phyloP scores from a whole-genome alignment of 2,113 vertebrate genomes.

The Sciurus niger region DNA sequence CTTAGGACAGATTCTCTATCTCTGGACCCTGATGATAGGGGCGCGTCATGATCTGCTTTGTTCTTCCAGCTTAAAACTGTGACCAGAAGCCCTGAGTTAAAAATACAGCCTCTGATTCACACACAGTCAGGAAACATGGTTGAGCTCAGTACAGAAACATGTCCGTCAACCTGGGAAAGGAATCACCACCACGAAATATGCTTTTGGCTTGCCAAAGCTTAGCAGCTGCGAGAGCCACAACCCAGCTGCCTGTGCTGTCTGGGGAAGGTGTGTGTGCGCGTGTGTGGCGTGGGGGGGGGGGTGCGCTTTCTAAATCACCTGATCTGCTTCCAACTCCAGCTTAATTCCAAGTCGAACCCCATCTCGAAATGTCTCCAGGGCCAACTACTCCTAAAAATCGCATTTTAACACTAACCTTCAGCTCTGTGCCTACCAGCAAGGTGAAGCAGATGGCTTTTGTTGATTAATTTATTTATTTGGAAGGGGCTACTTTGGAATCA shows the following conservation, averaged over 20 bases:
- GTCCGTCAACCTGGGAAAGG: conserved; percentile 84
- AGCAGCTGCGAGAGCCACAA: conserved; percentile 80
- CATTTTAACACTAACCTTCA: conserved; percentile 78
- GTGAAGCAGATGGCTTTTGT: conserved; percentile 79
- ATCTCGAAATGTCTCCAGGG: conserved; percentile 76
- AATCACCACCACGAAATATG: conserved; percentile 81
- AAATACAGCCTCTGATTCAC: conserved; percentile 81
- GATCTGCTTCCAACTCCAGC: conserved; percentile 71
- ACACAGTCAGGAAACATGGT: conserved; percentile 72
- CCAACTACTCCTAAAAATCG: conserved; percentile 82
- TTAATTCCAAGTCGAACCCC: conserved; percentile 68
- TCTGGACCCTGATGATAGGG: conserved; percentile 61
- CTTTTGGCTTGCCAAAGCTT: conserved; percentile 85
- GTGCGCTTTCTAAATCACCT: conserved; percentile 67
- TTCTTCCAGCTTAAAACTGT: conserved; percentile 80
- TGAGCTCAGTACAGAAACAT: conserved; percentile 76
- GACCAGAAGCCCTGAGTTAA: conserved; percentile 79
- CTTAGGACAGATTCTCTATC: conserved; percentile 66
- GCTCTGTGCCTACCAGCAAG: conserved; percentile 71
- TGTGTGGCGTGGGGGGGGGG: conserved; percentile 41
- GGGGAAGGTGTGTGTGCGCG: conserved; percentile 69
- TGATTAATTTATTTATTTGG: conserved; percentile 81
- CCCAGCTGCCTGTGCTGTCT: conserved; percentile 76
- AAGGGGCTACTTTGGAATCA: conserved; percentile 88
- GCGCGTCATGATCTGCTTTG: conserved; percentile 74